Base-by-base conservation (phyloP, 2,113 vertebrate species). In the Miniopterus natalensis region DNA sequence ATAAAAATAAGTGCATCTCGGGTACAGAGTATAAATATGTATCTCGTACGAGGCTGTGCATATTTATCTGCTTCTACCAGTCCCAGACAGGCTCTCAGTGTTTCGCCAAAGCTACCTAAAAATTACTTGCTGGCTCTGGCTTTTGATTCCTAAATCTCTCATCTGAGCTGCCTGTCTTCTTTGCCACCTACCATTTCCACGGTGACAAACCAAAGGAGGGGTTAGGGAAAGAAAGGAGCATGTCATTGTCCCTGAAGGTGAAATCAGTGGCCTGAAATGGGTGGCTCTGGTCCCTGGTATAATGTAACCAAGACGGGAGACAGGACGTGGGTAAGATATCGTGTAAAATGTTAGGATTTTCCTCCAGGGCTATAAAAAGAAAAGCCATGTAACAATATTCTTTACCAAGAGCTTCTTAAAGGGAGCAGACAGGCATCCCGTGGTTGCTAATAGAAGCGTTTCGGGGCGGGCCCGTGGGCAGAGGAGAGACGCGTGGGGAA, bases 1-100 rank as follows among this genome's bases (percentile, higher is more conserved):
- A 75, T 92, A 66, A 65, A 93, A 95, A 84, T 89, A 86, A 97
- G 84, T 84, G 65, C 90, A 92, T 47, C 21, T 29, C 59, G 53
- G 51, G 25, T 42, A 93, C 21, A 66, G 94, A 77, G 7, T 36
- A 88, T 66, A 77, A 77, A 66, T 9, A 55, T 63, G 70, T 73
- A 90, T 74, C 31, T 49, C 31, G 61, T 73, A 90, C 92, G 65
- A 90, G 77, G 6, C 83, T 83, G 51, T 45, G 77, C 81, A 23
- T 78, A 57, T 42, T 42, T 80, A 71, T 92, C 59, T 85, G 84
- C 10, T 96, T 78, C 47, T n/a, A 84, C n/a, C 63, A 84, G 40
- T 12, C 51, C 45, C 36, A 81, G 87, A 96, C 53, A 21, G n/a
- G 45, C 53, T 78, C 71, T 79, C 92, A 68, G 0, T 63, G 36